These are phyloP conservation scores for Pyrgus malvae DNA, from an alignment of 2,888 invertebrate species.

Conservation along the genomic window DNA sequence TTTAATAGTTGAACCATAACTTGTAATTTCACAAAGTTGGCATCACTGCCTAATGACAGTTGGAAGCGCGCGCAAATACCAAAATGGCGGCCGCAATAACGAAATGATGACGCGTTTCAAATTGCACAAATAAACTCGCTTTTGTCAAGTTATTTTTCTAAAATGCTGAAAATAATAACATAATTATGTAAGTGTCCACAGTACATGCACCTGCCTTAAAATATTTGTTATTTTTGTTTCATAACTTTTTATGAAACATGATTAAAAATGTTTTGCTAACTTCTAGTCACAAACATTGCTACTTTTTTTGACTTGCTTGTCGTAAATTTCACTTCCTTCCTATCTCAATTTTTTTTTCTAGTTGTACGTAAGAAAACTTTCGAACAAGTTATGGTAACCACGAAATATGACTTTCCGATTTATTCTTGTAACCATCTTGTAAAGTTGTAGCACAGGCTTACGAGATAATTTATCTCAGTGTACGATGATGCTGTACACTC, in stretches of 20 bases:
- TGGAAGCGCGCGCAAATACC: conserved; percentile 58
- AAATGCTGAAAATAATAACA: conserved; percentile 30
- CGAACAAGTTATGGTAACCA: conserved; percentile 16
- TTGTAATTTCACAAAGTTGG: conserved; percentile 75
- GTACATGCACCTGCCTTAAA: no score
- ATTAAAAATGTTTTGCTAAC: no score
- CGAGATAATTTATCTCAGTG: conserved; percentile 26
- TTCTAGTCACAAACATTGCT: no score
- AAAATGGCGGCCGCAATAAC: conserved; percentile 68
- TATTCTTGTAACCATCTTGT: conserved; percentile 23
- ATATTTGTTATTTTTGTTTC: no score
- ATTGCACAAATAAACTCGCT: conserved; percentile 64
- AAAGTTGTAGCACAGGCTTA: conserved; percentile 25
- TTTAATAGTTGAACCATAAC: conserved; percentile 71
- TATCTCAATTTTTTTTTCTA: background rate
- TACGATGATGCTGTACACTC: conserved; percentile 24
- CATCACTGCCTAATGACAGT: conserved; percentile 77
- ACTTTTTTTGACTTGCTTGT: no score
- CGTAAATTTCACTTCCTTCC: no score
- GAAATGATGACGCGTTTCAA: conserved; percentile 70
- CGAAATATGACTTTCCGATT: conserved; percentile 22
- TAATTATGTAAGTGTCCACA: no score
- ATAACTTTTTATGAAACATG: no score
- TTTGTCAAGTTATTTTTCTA: conserved; percentile 55
- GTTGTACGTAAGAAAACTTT: conserved; percentile 6